These are phyloP conservation scores for Drosophila eugracilis DNA, from an alignment of 1,140 invertebrate genomes.

Conservation along the genomic window DNA sequence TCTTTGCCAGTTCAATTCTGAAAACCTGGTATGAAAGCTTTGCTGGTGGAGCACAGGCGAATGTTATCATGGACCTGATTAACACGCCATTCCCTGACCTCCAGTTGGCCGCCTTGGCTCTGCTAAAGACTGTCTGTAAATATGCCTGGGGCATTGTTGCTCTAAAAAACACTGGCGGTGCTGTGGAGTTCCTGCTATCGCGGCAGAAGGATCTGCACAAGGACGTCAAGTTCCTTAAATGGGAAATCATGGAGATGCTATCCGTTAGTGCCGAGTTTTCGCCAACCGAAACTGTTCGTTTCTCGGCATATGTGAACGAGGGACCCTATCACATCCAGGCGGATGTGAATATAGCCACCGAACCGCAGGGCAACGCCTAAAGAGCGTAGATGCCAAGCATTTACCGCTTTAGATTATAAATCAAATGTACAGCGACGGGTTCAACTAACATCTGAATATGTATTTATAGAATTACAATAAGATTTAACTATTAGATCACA, in stretches of 20 bases:
- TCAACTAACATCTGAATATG: slow-evolving; percentile 36
- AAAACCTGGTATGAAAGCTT: slow-evolving; percentile 86
- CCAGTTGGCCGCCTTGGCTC: slow-evolving; percentile 85
- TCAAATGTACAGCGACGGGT: slow-evolving; percentile 21
- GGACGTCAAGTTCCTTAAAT: slow-evolving; percentile 91
- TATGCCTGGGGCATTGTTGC: slow-evolving; percentile 88
- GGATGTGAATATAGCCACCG: slow-evolving; percentile 89
- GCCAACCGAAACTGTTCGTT: slow-evolving; percentile 86
- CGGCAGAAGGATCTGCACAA: slow-evolving; percentile 89
- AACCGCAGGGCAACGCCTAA: slow-evolving; percentile 74
- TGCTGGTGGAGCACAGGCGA: slow-evolving; percentile 81
- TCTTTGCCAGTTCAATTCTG: slow-evolving; percentile 77
- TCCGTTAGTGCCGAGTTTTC: slow-evolving; percentile 89
- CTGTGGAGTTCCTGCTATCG: slow-evolving; percentile 91
- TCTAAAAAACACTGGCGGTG: slow-evolving; percentile 87
- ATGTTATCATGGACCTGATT: slow-evolving; percentile 85
- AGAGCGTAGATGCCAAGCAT: slow-evolving; percentile 15
- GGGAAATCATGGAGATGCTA: slow-evolving; percentile 88
- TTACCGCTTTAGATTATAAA: slow-evolving; percentile 7
- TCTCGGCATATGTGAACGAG: slow-evolving; percentile 89
- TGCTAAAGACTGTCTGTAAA: slow-evolving; percentile 86
- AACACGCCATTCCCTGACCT: slow-evolving; percentile 89
- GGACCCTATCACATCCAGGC: slow-evolving; percentile 90
- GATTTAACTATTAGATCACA: slow-evolving; percentile 74
- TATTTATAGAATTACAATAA: slow-evolving; percentile 60